These are phyloP conservation scores for Pangasius mekongensis DNA, from an alignment of 2,797 vertebrate genomes.

Conservation along the genomic window DNA sequence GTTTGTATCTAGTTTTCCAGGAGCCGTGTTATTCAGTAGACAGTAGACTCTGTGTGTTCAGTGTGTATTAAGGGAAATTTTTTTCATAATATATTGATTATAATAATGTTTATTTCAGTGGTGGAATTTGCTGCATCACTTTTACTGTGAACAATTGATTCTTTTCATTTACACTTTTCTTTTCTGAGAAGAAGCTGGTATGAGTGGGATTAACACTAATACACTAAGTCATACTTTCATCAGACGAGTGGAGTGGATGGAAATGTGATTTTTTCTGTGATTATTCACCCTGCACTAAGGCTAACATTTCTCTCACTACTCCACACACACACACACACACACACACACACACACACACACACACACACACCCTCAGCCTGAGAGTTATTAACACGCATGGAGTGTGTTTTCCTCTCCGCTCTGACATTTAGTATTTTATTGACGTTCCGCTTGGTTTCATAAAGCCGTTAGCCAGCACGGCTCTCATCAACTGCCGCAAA, in stretches of 20 bases:
- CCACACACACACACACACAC: conserved; percentile 1
- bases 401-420: conserved; percentile 22
- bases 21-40: no score
- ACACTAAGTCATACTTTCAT: neutral
- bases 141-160: neutral
- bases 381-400: conserved; percentile 31
- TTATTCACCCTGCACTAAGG: neutral
- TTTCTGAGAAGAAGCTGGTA: neutral
- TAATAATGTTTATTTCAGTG: neutral
- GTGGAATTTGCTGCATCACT: neutral
- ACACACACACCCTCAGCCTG: neutral
- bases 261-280: neutral
- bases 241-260: neutral
- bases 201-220: neutral
- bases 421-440: conserved; percentile 47
- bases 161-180: neutral
- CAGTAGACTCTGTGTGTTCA: neutral
- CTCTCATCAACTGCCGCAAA: conserved; percentile 47
- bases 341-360: neutral
- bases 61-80: neutral
- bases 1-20: neutral
- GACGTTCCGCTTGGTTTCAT: conserved; percentile 45
- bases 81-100: neutral
- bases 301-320: neutral
- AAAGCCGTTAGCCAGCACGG: conserved; percentile 42